Conservation (phyloP, 1,140 invertebrate species). For the Drusus annulatus region DNA sequence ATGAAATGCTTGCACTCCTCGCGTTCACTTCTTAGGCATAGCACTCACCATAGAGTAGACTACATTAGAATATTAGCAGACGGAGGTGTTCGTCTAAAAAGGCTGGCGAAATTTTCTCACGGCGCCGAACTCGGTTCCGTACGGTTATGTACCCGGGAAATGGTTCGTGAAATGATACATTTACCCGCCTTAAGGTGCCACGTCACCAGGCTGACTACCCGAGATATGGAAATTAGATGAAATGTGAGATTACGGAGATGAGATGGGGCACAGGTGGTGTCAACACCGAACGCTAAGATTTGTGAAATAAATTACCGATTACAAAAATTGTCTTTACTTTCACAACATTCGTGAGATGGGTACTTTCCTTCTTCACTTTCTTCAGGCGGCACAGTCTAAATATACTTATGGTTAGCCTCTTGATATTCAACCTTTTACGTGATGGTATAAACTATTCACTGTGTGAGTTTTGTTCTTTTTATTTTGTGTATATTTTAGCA, state of each 20-base stretch:
- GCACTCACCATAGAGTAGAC: conserved; percentile 26
- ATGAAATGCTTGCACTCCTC: neutral
- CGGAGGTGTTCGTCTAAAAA: conserved; percentile 34
- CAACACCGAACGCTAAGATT: too few relatives aligned
- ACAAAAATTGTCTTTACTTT: too few relatives aligned
- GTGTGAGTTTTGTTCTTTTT: too few relatives aligned
- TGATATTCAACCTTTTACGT: too few relatives aligned
- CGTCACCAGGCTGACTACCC: conserved; percentile 21
- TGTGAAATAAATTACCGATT: too few relatives aligned
- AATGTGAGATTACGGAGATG: conserved; percentile 24
- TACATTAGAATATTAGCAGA: neutral
- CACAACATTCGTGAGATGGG: too few relatives aligned
- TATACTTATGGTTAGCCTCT: too few relatives aligned
- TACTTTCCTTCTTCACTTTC: too few relatives aligned
- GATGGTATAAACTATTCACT: too few relatives aligned
- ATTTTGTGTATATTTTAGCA: too few relatives aligned
- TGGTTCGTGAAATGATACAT: conserved; percentile 43
- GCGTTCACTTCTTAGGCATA: neutral
- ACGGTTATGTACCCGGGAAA: conserved; percentile 42
- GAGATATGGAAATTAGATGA: conserved; percentile 40
- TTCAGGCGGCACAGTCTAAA: too few relatives aligned
- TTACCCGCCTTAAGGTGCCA: conserved; percentile 19
- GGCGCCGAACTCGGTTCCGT: conserved; percentile 8
- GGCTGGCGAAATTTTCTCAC: neutral
- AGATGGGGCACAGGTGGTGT: neutral